A percentile compares a stretch with the other conserved stretches of the same genome.
phyloP scores from a whole-genome alignment of 2,113 vertebrate genomes.

The Microcebus lehilahytsara region DNA sequence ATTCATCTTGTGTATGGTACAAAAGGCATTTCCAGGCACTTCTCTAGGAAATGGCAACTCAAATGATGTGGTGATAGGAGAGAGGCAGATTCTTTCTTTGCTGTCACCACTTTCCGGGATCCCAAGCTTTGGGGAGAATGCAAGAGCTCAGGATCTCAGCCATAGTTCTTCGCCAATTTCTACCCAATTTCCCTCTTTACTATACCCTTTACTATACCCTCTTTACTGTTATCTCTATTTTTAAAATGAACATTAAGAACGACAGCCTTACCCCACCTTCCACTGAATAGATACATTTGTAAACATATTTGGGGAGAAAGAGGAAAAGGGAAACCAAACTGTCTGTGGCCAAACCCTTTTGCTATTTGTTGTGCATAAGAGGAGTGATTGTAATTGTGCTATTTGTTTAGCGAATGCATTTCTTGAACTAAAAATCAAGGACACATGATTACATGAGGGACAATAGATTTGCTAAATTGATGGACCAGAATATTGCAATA shows the following conservation, averaged over 20 bases:
- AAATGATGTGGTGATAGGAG: not conserved
- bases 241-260: not conserved
- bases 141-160: not conserved
- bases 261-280: not conserved
- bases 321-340: not conserved
- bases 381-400: not conserved
- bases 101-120: not conserved
- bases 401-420: not conserved
- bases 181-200: not conserved
- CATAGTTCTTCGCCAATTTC: rapidly evolving
- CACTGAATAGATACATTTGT: not conserved
- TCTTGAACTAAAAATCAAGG: not conserved
- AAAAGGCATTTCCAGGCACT: slow-evolving; percentile 66
- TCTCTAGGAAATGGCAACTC: slow-evolving; percentile 61
- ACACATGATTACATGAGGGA: not conserved
- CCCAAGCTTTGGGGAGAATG: not conserved
- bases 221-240: not conserved
- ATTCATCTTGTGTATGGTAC: slow-evolving; percentile 69
- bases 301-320: not conserved
- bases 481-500: not conserved
- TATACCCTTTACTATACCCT: too few species aligned
- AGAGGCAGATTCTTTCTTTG: not conserved
- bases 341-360: not conserved
- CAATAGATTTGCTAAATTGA: not conserved
- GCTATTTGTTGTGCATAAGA: not conserved